Percentiles rank a stretch among this genome's conserved stretches.
These are phyloP conservation scores for Ichneumon xanthorius DNA, from an alignment of 2,888 invertebrate genomes.

Conservation along the genomic window DNA sequence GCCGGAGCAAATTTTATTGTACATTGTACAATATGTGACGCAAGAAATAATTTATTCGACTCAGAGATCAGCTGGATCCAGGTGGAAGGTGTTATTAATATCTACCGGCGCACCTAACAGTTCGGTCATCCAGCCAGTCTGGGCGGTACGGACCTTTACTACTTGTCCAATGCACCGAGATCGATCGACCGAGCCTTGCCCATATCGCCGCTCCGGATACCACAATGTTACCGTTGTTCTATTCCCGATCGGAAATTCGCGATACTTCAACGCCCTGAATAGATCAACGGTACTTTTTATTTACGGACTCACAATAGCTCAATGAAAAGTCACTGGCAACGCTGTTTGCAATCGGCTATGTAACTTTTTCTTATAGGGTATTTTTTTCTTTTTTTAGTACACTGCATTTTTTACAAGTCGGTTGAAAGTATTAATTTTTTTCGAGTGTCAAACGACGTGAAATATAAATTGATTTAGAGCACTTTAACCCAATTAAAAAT, in stretches of 20 bases:
- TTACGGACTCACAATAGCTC: background rate
- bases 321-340: background rate
- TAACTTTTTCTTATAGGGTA: background rate
- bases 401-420: background rate
- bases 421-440: background rate
- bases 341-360: background rate
- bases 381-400: background rate
- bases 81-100: slow-evolving; percentile 23
- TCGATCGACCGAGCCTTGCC: background rate
- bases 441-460: background rate
- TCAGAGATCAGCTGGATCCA: slow-evolving; percentile 6
- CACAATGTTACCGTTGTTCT: background rate
- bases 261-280: background rate
- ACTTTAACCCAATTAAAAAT: no score
- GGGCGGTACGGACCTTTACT: background rate
- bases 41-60: slow-evolving; percentile 2
- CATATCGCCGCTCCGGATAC: background rate
- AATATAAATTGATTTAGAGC: no score
- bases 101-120: slow-evolving; percentile 20
- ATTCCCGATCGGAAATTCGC: background rate
- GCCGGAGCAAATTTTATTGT: background rate
- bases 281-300: background rate
- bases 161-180: slow-evolving; percentile 1
- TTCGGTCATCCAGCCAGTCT: background rate
- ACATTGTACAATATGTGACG: background rate